phyloP scores from a whole-genome alignment of 1,140 invertebrate species.

The Papilio helenus region DNA sequence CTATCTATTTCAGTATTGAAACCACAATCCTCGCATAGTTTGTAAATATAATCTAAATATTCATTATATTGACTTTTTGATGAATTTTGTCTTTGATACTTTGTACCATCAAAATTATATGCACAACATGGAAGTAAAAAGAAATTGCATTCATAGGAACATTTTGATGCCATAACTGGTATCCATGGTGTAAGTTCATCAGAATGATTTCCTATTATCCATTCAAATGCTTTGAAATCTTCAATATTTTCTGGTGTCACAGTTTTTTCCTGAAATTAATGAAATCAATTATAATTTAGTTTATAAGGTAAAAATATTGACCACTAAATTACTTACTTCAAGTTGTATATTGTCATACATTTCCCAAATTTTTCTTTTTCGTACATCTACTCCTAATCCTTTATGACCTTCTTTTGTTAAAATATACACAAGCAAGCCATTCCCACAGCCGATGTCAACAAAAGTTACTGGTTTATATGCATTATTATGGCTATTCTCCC shows the following conservation, averaged over 20 bases:
- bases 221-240: constrained; percentile 92
- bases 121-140: constrained; percentile 98
- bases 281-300: constrained; percentile 32
- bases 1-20: constrained; percentile 91
- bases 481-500: constrained; percentile 84
- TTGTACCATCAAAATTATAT: constrained; percentile 94
- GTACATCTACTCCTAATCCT: constrained; percentile 96
- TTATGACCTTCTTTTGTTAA: constrained; percentile 91
- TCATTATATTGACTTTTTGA: constrained; percentile 90
- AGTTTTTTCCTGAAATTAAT: constrained; percentile 83
- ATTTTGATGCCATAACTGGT: constrained; percentile 93
- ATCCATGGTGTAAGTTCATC: constrained; percentile 99
- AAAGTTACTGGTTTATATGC: constrained; percentile 86
- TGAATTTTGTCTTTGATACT: constrained; percentile 88
- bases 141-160: constrained; percentile 87
- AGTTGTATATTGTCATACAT: constrained; percentile 85
- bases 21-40: constrained; percentile 89
- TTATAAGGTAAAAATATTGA: not conserved
- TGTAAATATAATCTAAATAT: constrained; percentile 91
- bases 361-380: constrained; percentile 95
- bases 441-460: constrained; percentile 98
- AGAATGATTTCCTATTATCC: constrained; percentile 99
- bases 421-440: constrained; percentile 96
- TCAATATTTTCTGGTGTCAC: constrained; percentile 88
- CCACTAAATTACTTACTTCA: constrained; percentile 55